Evolutionary conservation across 2,888 invertebrate species (phyloP).

Genomic region (Drosophila infuscata): DNA sequence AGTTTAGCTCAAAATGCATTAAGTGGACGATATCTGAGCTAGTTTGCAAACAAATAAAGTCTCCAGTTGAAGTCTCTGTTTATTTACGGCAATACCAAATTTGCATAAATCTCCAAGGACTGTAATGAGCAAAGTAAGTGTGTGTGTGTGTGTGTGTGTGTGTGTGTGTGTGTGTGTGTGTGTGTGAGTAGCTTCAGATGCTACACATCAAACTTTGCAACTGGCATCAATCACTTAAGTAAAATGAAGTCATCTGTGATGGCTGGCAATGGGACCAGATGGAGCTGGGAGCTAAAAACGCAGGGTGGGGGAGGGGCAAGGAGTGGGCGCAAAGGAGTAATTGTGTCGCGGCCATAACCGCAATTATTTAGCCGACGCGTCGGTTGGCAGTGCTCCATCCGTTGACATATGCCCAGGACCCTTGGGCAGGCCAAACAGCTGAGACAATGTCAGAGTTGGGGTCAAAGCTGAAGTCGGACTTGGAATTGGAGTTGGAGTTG

Average conservation of each 20-base stretch:
- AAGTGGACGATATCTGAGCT: too few species aligned
- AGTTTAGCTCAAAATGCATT: too few species aligned
- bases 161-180: not conserved
- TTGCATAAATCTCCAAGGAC: constrained; percentile 44
- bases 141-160: not conserved
- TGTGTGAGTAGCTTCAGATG: constrained; percentile 2
- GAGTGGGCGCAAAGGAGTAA: not conserved
- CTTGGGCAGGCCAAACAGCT: constrained; percentile 44
- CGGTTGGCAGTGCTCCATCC: constrained; percentile 23
- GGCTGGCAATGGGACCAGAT: not conserved
- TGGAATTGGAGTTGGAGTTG: constrained; percentile 22
- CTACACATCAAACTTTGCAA: constrained; percentile 49
- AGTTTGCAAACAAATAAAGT: not conserved
- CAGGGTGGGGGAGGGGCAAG: not conserved
- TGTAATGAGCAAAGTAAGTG: constrained; percentile 19
- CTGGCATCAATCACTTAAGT: constrained; percentile 66
- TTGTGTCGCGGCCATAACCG: constrained; percentile 6
- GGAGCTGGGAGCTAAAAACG: not conserved
- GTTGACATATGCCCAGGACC: constrained; percentile 53
- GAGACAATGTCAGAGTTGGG: constrained; percentile 36
- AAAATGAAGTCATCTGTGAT: constrained; percentile 56
- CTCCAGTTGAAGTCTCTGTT: constrained; percentile 7
- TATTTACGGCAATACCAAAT: constrained; percentile 23
- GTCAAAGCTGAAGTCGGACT: constrained; percentile 20
- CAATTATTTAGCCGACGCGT: constrained; percentile 49